phyloP scores from a whole-genome alignment of 2,888 invertebrate genomes.

The Bombylius discolor region DNA sequence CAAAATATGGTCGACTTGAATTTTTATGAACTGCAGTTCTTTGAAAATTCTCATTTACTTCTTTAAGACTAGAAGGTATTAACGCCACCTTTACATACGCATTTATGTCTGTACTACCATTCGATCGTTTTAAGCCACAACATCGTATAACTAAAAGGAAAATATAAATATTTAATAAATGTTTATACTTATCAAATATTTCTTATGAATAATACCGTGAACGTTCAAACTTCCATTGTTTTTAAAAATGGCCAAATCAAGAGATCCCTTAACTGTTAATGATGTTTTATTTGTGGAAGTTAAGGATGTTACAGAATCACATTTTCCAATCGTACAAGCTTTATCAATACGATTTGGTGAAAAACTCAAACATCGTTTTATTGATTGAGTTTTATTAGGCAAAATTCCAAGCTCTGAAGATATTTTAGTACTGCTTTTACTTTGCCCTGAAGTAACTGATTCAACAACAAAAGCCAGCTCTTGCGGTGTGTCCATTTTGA shows the following conservation, averaged over 20 bases:
- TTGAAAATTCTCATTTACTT: conserved; percentile 44
- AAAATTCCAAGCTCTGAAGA: no score
- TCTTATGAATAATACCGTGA: conserved; percentile 44
- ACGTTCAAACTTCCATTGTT: conserved; percentile 49
- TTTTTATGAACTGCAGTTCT: conserved; percentile 71
- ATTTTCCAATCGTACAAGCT: conserved; percentile 35
- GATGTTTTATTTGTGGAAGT: conserved; percentile 11
- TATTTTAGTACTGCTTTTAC: no score
- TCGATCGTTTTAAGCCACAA: conserved; percentile 53
- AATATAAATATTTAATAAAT: conserved; percentile 12
- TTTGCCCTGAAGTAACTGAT: neutral
- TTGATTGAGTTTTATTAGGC: conserved; percentile 32
- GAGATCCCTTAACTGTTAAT: conserved; percentile 41
- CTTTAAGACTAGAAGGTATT: conserved; percentile 7
- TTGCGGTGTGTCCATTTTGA: conserved; percentile 17
- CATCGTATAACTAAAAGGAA: conserved; percentile 59
- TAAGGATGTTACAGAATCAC: conserved; percentile 30
- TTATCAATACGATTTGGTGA: conserved; percentile 45
- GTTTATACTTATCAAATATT: neutral
- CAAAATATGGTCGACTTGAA: conserved; percentile 64
- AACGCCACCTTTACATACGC: conserved; percentile 64
- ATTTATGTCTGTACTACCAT: conserved; percentile 53
- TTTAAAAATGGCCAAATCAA: conserved; percentile 49
- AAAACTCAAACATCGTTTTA: conserved; percentile 46
- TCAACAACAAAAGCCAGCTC: conserved; percentile 32